Evolutionary conservation across 1,140 invertebrate genomes (phyloP).

Genomic region (Andrena cerasifolii): DNA sequence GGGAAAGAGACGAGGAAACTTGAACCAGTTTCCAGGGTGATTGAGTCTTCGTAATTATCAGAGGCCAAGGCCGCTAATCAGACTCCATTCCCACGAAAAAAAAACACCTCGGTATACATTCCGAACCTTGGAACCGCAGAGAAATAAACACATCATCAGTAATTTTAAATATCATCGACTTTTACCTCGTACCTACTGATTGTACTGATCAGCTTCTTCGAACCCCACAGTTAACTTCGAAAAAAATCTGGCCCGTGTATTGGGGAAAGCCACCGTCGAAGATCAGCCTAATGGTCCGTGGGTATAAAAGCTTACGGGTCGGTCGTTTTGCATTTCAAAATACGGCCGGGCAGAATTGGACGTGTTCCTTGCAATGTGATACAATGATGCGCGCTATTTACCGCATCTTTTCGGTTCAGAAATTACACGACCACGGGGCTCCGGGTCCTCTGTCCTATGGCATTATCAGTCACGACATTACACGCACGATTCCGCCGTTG

Average conservation of each 20-base stretch:
- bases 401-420: neutral
- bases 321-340: neutral
- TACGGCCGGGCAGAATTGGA: neutral
- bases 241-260: no score
- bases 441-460: neutral
- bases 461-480: slow-evolving; percentile 22
- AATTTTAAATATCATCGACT: no score
- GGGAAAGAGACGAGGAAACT: slow-evolving; percentile 33
- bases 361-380: neutral
- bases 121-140: no score
- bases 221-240: no score
- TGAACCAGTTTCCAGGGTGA: slow-evolving; percentile 4
- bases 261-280: no score
- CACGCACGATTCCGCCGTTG: neutral
- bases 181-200: no score
- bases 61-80: slow-evolving; percentile 2
- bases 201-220: no score
- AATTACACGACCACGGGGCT: neutral
- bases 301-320: neutral
- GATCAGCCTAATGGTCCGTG: no score
- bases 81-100: no score
- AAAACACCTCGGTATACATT: no score
- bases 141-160: no score
- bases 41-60: slow-evolving; percentile 35
- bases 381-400: slow-evolving; percentile 30